Conservation (phyloP, 1,140 invertebrate genomes). For the Ruditapes philippinarum region DNA sequence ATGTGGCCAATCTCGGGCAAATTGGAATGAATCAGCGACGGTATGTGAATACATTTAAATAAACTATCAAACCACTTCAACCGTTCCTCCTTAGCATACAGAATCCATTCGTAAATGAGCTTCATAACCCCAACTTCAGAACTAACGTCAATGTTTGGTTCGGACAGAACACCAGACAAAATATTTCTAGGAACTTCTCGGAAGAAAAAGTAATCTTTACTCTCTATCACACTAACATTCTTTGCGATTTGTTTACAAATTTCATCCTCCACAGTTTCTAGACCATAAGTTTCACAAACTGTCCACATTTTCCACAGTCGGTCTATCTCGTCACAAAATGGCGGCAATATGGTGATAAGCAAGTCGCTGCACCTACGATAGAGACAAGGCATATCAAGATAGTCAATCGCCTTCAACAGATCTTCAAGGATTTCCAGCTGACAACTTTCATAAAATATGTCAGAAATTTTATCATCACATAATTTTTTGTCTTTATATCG, state of each 20-base stretch:
- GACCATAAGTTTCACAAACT: neutral
- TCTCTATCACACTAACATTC: neutral
- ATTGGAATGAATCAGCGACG: neutral
- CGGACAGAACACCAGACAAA: neutral
- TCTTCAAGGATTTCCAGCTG: neutral
- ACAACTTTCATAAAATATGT: neutral
- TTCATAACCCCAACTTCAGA: neutral
- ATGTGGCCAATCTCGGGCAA: neutral
- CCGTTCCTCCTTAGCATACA: neutral
- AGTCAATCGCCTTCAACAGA: neutral
- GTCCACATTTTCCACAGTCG: neutral
- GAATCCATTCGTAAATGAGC: neutral
- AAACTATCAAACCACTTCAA: neutral
- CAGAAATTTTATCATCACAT: neutral
- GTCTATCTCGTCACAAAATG: neutral
- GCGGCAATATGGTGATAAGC: neutral
- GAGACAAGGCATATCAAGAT: conserved; percentile 11
- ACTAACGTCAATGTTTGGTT: neutral
- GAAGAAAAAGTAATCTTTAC: neutral
- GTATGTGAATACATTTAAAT: neutral
- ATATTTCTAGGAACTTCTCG: neutral
- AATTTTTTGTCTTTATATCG: neutral
- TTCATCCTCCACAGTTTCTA: neutral
- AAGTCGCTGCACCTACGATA: neutral
- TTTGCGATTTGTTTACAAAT: neutral